Conservation (phyloP, 2,888 invertebrate genomes). For the Myopa testacea region DNA sequence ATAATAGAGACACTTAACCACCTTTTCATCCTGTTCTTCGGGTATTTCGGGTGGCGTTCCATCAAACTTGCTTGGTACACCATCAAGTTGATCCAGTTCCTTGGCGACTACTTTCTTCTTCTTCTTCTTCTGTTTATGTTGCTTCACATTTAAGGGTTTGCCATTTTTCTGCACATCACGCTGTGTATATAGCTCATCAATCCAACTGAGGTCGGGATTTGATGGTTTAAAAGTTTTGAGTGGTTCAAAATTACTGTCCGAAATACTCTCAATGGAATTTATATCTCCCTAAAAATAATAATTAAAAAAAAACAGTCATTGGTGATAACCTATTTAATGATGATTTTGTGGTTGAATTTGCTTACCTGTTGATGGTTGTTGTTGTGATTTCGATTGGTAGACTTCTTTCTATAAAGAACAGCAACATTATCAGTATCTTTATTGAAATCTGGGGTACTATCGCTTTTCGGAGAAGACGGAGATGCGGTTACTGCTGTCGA, state of each 20-base stretch:
- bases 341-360: neutral
- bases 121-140: slow-evolving; percentile 57
- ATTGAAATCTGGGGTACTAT: slow-evolving; percentile 23
- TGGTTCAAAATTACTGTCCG: slow-evolving; percentile 46
- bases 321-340: neutral
- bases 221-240: slow-evolving; percentile 46
- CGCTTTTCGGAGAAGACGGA: slow-evolving; percentile 31
- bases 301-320: slow-evolving; percentile 7
- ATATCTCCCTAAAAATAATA: slow-evolving; percentile 59
- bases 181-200: slow-evolving; percentile 53
- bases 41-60: slow-evolving; percentile 41
- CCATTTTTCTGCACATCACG: slow-evolving; percentile 45
- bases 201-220: slow-evolving; percentile 55
- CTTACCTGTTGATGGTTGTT: slow-evolving; percentile 60
- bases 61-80: slow-evolving; percentile 48
- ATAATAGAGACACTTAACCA: slow-evolving; percentile 67
- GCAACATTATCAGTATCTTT: slow-evolving; percentile 36
- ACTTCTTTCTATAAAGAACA: slow-evolving; percentile 51
- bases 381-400: slow-evolving; percentile 55
- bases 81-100: slow-evolving; percentile 58
- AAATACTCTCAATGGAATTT: slow-evolving; percentile 64
- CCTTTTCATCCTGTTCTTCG: slow-evolving; percentile 58
- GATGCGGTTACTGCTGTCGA: slow-evolving; percentile 36
- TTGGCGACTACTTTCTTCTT: slow-evolving; percentile 53
- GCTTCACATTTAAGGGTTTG: slow-evolving; percentile 45